A percentile compares a stretch with the other conserved stretches of the same genome.
These are phyloP conservation scores for Planococcus citri DNA, from an alignment of 1,140 invertebrate species.

Conservation along the genomic window DNA sequence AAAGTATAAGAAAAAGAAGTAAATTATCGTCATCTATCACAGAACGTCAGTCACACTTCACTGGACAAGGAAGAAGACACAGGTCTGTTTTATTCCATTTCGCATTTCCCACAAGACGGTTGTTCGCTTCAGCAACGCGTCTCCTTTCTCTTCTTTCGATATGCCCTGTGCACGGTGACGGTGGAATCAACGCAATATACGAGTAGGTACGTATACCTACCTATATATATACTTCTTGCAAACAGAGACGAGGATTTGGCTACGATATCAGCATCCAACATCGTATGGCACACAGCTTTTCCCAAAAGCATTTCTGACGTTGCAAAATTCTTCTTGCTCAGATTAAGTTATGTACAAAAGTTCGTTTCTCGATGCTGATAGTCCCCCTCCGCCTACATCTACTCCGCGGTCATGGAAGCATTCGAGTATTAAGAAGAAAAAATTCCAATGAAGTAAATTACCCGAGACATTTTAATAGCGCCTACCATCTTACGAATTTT, in stretches of 20 bases:
- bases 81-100: constrained; percentile 20
- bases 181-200: too few species aligned
- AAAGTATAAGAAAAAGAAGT: background rate
- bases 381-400: too few species aligned
- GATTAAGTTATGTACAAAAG: background rate
- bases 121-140: background rate
- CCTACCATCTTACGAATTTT: background rate
- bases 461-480: constrained; percentile 3
- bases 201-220: too few species aligned
- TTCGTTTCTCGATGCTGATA: background rate
- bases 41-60: constrained; percentile 17
- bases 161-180: too few species aligned
- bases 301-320: background rate
- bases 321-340: background rate
- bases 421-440: too few species aligned
- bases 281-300: background rate
- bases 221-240: too few species aligned
- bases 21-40: constrained; percentile 20
- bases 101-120: constrained; percentile 16
- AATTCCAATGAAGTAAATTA: background rate
- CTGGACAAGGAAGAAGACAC: constrained; percentile 11
- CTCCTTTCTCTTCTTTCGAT: background rate
- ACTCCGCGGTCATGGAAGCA: too few species aligned
- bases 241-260: too few species aligned
- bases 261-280: too few species aligned